Evolutionary conservation across 2,888 invertebrate species (phyloP).

Genomic region (Tenthredo scrophulariae): DNA sequence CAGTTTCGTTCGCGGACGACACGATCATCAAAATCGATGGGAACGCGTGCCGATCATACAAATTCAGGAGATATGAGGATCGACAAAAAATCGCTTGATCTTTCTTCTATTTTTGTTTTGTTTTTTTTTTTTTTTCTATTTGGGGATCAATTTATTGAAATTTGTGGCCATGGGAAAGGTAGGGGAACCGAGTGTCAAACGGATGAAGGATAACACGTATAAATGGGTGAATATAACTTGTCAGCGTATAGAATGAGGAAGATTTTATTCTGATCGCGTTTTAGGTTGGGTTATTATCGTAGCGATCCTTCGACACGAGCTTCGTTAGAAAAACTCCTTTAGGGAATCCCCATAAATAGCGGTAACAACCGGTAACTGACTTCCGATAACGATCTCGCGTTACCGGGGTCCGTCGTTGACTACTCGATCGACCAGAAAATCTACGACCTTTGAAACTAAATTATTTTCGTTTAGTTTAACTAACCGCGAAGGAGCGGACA

Average conservation of each 20-base stretch:
- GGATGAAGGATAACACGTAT: neutral
- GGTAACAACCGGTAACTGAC: conserved; percentile 51
- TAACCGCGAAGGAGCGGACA: conserved; percentile 31
- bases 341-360: conserved; percentile 45
- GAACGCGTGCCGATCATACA: conserved; percentile 26
- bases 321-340: conserved; percentile 40
- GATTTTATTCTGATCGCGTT: conserved; percentile 36
- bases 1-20: conserved; percentile 20
- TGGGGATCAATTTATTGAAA: neutral
- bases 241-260: conserved; percentile 11
- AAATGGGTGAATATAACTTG: neutral
- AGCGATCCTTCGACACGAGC: conserved; percentile 43
- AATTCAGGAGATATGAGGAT: neutral
- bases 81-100: neutral
- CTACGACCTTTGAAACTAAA: conserved; percentile 43
- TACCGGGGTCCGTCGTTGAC: conserved; percentile 11
- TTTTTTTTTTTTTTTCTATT: neutral
- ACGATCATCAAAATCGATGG: conserved; percentile 28
- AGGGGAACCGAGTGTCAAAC: neutral
- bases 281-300: conserved; percentile 40
- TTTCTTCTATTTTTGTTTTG: neutral
- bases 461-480: conserved; percentile 47
- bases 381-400: conserved; percentile 51
- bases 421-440: conserved; percentile 26
- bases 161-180: neutral